phyloP scores from a whole-genome alignment of 2,888 invertebrate species.

The Cephus pygmeus region DNA sequence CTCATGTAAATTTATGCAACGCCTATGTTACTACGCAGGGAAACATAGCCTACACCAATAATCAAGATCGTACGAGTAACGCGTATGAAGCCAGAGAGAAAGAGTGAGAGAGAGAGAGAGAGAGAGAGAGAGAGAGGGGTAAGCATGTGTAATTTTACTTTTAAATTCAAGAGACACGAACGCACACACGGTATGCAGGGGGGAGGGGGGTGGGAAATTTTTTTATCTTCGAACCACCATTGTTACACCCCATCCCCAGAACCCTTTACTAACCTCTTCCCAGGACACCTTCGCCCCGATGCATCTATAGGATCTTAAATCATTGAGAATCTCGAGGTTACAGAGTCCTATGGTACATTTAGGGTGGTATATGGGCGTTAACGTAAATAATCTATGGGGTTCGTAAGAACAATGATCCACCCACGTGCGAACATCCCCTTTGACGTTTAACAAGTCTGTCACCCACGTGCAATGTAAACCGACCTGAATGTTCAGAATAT shows the following conservation, averaged over 20 bases:
- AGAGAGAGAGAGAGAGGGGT: slow-evolving; percentile 15
- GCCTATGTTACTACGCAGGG: slow-evolving; percentile 19
- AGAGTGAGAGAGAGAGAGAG: no score
- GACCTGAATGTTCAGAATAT: neutral
- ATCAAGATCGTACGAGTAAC: slow-evolving; percentile 39
- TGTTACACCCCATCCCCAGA: neutral
- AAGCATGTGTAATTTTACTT: slow-evolving; percentile 43
- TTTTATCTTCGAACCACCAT: neutral
- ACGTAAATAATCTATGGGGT: neutral
- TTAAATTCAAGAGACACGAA: slow-evolving; percentile 38
- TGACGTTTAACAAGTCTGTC: neutral
- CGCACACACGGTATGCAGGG: neutral
- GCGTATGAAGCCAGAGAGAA: slow-evolving; percentile 3
- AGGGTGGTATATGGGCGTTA: neutral
- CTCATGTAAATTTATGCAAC: slow-evolving; percentile 41
- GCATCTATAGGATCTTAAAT: neutral
- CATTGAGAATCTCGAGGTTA: neutral
- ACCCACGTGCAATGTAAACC: neutral
- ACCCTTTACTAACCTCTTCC: neutral
- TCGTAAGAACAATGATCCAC: neutral
- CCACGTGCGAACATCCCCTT: neutral
- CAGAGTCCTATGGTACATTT: neutral
- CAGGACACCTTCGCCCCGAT: neutral
- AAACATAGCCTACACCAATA: slow-evolving; percentile 33
- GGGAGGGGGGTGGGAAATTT: neutral